phyloP scores from a whole-genome alignment of 2,113 vertebrate genomes.

The Numenius arquata region DNA sequence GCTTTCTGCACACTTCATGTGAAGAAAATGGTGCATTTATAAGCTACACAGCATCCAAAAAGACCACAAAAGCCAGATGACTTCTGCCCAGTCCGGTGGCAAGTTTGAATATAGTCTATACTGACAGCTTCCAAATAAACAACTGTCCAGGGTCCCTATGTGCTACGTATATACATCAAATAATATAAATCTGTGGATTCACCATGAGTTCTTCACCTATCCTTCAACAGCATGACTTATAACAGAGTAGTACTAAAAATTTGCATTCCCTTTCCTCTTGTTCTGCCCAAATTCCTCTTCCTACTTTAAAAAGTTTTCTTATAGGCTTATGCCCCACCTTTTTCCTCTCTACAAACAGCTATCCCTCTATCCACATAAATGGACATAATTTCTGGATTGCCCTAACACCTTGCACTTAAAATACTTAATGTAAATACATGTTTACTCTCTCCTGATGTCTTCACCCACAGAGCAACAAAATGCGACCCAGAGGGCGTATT shows the following conservation, averaged over 20 bases:
- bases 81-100: not conserved
- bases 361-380: not conserved
- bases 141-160: not conserved
- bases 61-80: not conserved
- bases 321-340: not conserved
- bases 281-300: not conserved
- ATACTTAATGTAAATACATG: not conserved
- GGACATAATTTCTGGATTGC: not conserved
- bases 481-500: not conserved
- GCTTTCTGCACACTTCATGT: not conserved
- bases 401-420: not conserved
- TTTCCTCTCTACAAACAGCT: not conserved
- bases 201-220: not conserved
- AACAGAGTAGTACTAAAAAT: not conserved
- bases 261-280: not conserved
- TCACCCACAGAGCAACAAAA: not conserved
- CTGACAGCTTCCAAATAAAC: not conserved
- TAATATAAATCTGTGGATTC: not conserved
- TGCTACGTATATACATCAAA: not conserved
- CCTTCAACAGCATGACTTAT: not conserved
- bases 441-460: not conserved
- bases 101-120: not conserved
- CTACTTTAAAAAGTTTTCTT: not conserved
- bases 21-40: not conserved
- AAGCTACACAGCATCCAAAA: not conserved